Percentiles rank a stretch among this genome's conserved stretches.
Conservation (phyloP, 2,888 invertebrate genomes). For the Diadromus collaris region DNA sequence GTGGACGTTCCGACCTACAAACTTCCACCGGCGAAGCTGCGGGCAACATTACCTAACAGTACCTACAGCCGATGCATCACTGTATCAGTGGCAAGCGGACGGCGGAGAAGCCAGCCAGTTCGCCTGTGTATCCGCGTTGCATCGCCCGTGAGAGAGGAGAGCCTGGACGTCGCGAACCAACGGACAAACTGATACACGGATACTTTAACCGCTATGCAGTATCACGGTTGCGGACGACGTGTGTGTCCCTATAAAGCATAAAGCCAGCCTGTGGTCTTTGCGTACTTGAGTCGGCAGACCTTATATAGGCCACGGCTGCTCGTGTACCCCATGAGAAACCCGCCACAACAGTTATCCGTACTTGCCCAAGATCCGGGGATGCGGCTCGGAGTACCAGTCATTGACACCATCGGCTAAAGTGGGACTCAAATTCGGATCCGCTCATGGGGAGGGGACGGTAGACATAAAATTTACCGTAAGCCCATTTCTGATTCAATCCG, state of each 20-base stretch:
- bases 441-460: not conserved
- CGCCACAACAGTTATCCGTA: slow-evolving; percentile 42
- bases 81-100: slow-evolving; percentile 51
- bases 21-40: slow-evolving; percentile 58
- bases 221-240: slow-evolving; percentile 33
- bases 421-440: not conserved
- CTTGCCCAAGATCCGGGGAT: slow-evolving; percentile 12
- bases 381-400: not conserved
- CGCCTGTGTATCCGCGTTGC: slow-evolving; percentile 49
- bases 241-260: slow-evolving; percentile 61
- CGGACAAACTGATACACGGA: slow-evolving; percentile 38
- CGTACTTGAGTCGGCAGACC: slow-evolving; percentile 40
- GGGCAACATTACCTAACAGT: slow-evolving; percentile 74
- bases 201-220: slow-evolving; percentile 62
- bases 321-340: slow-evolving; percentile 35
- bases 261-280: slow-evolving; percentile 44
- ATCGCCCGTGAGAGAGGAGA: slow-evolving; percentile 43
- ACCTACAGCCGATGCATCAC: slow-evolving; percentile 65
- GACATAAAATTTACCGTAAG: slow-evolving; percentile 17
- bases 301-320: slow-evolving; percentile 56
- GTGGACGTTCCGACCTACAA: slow-evolving; percentile 73
- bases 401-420: not conserved
- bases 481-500: slow-evolving; percentile 28
- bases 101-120: slow-evolving; percentile 41
- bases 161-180: slow-evolving; percentile 47